Percentiles rank a stretch among this genome's conserved stretches.
These are phyloP conservation scores for Gnathonemus echidnorhynchus DNA, from an alignment of 2,113 vertebrate genomes.

Conservation along the genomic window DNA sequence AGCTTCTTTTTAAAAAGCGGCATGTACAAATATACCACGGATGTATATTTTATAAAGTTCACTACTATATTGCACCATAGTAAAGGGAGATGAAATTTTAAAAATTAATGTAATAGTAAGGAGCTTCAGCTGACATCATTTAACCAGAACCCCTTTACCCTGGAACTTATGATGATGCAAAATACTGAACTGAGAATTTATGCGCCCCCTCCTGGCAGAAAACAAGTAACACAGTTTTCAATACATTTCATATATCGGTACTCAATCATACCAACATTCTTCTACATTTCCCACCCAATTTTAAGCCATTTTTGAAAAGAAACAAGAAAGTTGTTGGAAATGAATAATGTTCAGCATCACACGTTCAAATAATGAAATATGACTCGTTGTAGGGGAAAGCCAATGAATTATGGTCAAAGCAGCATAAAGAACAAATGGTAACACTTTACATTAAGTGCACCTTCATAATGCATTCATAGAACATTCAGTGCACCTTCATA, in stretches of 20 bases:
- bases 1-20: neutral
- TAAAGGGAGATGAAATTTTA: neutral
- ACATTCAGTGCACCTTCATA: no score
- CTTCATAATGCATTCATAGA: no score
- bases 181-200: neutral
- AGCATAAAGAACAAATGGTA: neutral
- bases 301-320: neutral
- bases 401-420: neutral
- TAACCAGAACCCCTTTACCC: neutral
- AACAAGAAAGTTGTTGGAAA: neutral
- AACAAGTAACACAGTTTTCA: neutral
- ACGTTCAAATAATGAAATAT: neutral
- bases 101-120: neutral
- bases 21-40: neutral
- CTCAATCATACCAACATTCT: neutral
- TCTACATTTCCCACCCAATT: neutral
- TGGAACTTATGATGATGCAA: neutral
- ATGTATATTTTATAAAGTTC: neutral
- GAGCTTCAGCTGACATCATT: neutral
- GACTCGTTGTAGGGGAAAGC: neutral
- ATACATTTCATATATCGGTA: neutral
- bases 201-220: conserved; percentile 13
- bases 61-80: neutral
- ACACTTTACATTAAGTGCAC: no score
- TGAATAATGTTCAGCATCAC: neutral